phyloP scores from a whole-genome alignment of 1,140 invertebrate genomes.

The Drosophila pruinosa region DNA sequence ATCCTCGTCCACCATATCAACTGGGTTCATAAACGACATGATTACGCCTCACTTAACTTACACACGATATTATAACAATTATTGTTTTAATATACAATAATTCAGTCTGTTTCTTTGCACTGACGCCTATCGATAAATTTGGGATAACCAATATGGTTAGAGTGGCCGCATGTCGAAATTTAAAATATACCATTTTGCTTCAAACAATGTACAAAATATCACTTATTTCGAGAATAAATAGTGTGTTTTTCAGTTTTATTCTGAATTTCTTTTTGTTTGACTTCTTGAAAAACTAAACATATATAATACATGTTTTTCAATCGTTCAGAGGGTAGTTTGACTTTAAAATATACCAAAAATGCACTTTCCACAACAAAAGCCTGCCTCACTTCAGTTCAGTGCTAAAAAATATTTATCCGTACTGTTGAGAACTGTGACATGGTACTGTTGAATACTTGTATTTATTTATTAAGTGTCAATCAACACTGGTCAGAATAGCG shows the following conservation, averaged over 20 bases:
- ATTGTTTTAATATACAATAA: background rate
- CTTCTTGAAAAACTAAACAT: no score
- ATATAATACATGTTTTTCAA: no score
- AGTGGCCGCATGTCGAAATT: background rate
- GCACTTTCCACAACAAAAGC: background rate
- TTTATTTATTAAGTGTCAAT: background rate
- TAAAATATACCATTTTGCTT: no score
- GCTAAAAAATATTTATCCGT: background rate
- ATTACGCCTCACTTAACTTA: slow-evolving; percentile 6
- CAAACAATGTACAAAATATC: no score
- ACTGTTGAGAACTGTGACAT: background rate
- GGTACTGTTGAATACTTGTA: background rate
- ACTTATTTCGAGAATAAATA: no score
- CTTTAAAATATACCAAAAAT: no score
- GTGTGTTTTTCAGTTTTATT: no score
- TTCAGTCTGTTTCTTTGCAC: slow-evolving; percentile 6
- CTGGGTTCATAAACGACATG: slow-evolving; percentile 82
- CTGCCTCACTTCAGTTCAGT: background rate
- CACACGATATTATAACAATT: background rate
- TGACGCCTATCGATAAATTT: slow-evolving; percentile 21
- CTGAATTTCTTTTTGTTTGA: no score
- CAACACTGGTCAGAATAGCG: slow-evolving; percentile 6
- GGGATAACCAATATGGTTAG: background rate
- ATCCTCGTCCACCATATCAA: slow-evolving; percentile 90
- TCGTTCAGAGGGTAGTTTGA: no score